Evolutionary conservation across 2,888 invertebrate genomes (phyloP), one percentile per base, ranked within the genome.

Genomic region (Idaea dimidiata): DNA sequence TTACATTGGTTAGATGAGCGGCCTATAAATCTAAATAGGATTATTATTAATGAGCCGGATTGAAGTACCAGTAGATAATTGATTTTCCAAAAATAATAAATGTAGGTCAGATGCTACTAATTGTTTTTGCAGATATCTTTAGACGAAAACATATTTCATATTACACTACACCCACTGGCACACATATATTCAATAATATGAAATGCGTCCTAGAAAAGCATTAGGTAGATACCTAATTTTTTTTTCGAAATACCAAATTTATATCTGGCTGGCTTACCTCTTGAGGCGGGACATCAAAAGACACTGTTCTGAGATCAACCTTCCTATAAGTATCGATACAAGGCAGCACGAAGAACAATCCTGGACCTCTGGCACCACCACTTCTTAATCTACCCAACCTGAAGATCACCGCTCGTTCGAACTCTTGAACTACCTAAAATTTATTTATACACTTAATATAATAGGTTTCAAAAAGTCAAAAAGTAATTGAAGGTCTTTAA

Each of bases 281-380:
- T 93, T 99, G 99, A 0, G 98, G 98, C 57, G 99, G 98, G 0
- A 99, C 98, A 89, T 99, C 98, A 81, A 99, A 99, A 0, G 98
- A 97, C 0, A 99, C 97, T 0, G 98, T 98, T 68, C 99, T 94
- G 63, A 99, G 91, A 87, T 99, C 99, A 56, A 99, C 97, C 86
- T 97, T 98, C 64, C 96, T 95, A 84, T 98, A 99, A 58, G 95
- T 96, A 82, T 98, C 99, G 62, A 99, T 96, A 86, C 99, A 99
- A 0, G 99, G 99, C 67, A 99, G 93, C 8, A 99, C 95, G 87
- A 99, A 98, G 87, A 99, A 99, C 69, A 98, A 95, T 0, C 98
- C 98, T n/a, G 97, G 95, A 0, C 97, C 97, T 71, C 96, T 93
- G 1, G 96, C 96, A 3, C 96, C 96, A 0, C 97, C 97, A 69